Evolutionary conservation across 2,113 vertebrate species (phyloP).

Genomic region (Ceuthmochares aereus): DNA sequence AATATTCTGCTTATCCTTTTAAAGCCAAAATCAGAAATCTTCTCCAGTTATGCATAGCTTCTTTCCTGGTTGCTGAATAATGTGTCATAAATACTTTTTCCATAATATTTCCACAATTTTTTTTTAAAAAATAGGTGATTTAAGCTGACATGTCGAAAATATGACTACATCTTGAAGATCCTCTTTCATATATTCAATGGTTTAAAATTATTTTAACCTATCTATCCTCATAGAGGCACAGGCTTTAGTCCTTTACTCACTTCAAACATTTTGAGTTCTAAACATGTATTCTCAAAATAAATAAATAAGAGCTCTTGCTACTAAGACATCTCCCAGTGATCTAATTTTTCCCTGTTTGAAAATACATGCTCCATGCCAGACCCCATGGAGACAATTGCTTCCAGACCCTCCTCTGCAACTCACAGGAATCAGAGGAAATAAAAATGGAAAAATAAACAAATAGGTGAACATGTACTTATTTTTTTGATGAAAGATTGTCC

Average conservation of each 20-base stretch:
- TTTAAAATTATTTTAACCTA: not conserved
- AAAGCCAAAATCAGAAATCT: not conserved
- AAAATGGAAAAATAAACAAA: constrained; percentile 32
- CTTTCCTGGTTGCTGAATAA: not conserved
- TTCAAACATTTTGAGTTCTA: constrained; percentile 50
- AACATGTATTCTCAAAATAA: constrained; percentile 45
- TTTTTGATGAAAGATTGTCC: not conserved
- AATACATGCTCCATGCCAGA: constrained; percentile 10
- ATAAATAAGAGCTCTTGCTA: constrained; percentile 12
- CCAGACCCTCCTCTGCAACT: not conserved
- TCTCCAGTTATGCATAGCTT: not conserved
- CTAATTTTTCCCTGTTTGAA: constrained; percentile 63
- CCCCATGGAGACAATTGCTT: constrained; percentile 54
- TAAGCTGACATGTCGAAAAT: not conserved
- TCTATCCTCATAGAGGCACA: not conserved
- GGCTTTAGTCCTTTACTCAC: not conserved
- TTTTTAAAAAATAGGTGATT: not conserved
- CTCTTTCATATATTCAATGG: not conserved
- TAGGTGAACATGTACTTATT: not conserved
- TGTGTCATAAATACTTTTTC: not conserved
- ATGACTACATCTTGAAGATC: not conserved
- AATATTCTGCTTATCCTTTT: not conserved
- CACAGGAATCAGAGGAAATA: not conserved
- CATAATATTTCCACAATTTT: not conserved
- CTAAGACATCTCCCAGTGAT: constrained; percentile 1